A percentile compares a stretch with the other conserved stretches of the same genome.
Evolutionary conservation across 1,140 invertebrate species (phyloP).

Genomic region (Cyphomyrmex costatus): DNA sequence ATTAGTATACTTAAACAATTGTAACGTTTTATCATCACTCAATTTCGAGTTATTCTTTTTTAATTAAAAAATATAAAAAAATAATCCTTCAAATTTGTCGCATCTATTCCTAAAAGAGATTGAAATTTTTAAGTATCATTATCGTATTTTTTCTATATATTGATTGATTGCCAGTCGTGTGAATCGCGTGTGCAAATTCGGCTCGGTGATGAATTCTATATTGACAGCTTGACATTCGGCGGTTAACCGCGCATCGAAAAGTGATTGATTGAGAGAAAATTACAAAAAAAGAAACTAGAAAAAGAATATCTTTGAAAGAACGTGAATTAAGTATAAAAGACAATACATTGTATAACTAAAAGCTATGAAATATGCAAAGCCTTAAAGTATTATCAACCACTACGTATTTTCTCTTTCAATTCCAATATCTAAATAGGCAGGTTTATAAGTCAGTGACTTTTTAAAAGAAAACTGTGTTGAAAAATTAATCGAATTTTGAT

Average conservation of each 20-base stretch:
- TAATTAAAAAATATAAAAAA: not conserved
- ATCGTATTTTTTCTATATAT: constrained; percentile 42
- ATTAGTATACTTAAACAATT: not conserved
- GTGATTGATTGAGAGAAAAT: constrained; percentile 56
- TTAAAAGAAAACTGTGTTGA: too few species aligned
- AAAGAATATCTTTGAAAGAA: not conserved
- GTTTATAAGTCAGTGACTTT: too few species aligned
- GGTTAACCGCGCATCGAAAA: constrained; percentile 53
- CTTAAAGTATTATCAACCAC: not conserved
- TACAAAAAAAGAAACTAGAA: constrained; percentile 36
- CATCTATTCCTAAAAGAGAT: not conserved
- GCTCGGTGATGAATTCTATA: constrained; percentile 46
- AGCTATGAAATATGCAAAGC: not conserved
- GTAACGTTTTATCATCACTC: not conserved
- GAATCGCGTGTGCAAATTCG: constrained; percentile 55
- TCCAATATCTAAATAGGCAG: not conserved
- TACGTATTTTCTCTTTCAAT: not conserved
- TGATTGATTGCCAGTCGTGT: constrained; percentile 55
- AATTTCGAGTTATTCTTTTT: not conserved
- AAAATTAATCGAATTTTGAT: too few species aligned
- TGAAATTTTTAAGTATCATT: constrained; percentile 55
- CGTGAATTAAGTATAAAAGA: not conserved
- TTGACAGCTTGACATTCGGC: constrained; percentile 54
- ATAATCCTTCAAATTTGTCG: constrained; percentile 19
- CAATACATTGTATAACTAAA: not conserved